Conservation (phyloP, 64 coral and sea anemone genomes). For the Stylophora pistillata region DNA sequence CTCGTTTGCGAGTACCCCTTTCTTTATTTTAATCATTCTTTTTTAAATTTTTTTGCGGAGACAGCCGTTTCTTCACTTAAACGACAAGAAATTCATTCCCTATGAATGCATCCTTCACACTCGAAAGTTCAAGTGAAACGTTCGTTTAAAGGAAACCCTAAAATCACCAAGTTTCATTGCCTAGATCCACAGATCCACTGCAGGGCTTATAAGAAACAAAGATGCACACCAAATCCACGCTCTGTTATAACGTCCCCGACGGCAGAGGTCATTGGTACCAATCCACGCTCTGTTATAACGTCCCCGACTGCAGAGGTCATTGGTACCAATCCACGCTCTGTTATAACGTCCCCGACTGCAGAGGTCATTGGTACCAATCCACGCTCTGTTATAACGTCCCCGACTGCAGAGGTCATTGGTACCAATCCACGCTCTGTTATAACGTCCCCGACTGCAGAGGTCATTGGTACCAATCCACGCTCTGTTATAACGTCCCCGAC, state of each 20-base stretch:
- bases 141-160: neutral
- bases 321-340: slow-evolving; percentile 35
- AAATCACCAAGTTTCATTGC: slow-evolving; percentile 37
- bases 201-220: slow-evolving; percentile 13
- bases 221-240: slow-evolving; percentile 33
- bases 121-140: neutral
- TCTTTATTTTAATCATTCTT: too few species aligned
- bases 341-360: slow-evolving; percentile 8
- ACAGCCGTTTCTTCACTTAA: too few species aligned
- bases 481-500: neutral
- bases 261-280: slow-evolving; percentile 6
- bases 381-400: neutral
- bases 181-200: slow-evolving; percentile 56
- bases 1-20: too few species aligned
- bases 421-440: slow-evolving; percentile 38
- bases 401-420: slow-evolving; percentile 28
- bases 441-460: neutral
- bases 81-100: too few species aligned
- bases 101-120: too few species aligned
- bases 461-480: slow-evolving; percentile 51
- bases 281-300: slow-evolving; percentile 24
- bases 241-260: neutral
- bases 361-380: slow-evolving; percentile 39
- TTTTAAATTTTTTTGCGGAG: too few species aligned
- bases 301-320: slow-evolving; percentile 14